Base-by-base conservation (phyloP, 64 coral and sea anemone genomes). In the Stichodactyla mertensii region DNA sequence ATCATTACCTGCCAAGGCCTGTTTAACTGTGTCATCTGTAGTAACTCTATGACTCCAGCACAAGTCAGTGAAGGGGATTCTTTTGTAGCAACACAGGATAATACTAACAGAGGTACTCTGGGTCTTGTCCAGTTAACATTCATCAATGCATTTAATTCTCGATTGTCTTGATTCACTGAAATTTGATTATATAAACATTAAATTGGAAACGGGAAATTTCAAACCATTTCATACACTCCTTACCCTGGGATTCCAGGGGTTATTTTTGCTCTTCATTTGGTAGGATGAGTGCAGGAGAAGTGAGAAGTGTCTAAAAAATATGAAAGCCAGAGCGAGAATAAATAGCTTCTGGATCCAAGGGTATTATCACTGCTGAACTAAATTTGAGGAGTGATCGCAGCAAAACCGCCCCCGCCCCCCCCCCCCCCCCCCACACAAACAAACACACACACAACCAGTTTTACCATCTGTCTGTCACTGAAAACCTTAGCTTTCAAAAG, bases 111-210 rank as follows among this genome's bases (percentile, higher is more conserved):
- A 19, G 94, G 94, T 18, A 89, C 88, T 69, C 82, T 88, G 19
- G 87, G 13, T 60, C 85, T 83, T 52, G 94, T 90, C 94, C 91
- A 92, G 59, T 86, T 96, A 20, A 92, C 86, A 80, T 96, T 96
- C 91, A 96, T 90, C 85, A 96, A 77, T 54, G 94, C 94, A 53
- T 87, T 71, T 6, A 96, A 71, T 77, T 96, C 94, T 67, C 83
- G 89, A 85, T 96, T 79, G 10, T 91, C 94, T 31, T 86, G 58
- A 77, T 92, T 89, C 74, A 96, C 91, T 93, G 62, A 77, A 88
- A 66, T n/a, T 66, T 66, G 16, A 45, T 62, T 16, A 22, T 77
- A 80, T 6, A 84, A 74, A 88, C 51, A 18, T 55, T 19, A 53
- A 45, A 45, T 45, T 45, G 36, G 36, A 45, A 45, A 45, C 1